Evolutionary conservation across 2,797 vertebrate genomes (phyloP).

Genomic region (Lagocephalus sceleratus): DNA sequence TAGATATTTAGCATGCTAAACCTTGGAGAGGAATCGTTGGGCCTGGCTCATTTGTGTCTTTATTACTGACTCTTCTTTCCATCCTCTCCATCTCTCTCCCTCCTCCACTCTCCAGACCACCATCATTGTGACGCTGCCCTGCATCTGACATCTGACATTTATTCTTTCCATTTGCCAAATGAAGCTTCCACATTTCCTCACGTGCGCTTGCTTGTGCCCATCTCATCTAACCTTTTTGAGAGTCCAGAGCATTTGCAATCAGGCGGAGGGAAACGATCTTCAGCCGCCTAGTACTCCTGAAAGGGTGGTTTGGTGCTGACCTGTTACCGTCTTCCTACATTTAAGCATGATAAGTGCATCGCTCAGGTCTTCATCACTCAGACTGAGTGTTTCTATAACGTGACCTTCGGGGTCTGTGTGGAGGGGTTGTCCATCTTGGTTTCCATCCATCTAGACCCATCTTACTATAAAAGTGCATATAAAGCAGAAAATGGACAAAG

Average conservation of each 20-base stretch:
- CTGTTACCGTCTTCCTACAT: slow-evolving; percentile 28
- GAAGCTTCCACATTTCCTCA: background rate
- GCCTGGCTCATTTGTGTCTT: no score
- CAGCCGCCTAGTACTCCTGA: slow-evolving; percentile 6
- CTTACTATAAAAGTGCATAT: no score
- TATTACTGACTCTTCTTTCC: no score
- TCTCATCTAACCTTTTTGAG: slow-evolving; percentile 41
- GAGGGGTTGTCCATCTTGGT: no score
- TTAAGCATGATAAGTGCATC: slow-evolving; percentile 8
- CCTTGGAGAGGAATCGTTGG: no score
- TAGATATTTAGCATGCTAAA: no score
- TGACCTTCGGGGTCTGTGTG: no score
- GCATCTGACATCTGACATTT: slow-evolving; percentile 43
- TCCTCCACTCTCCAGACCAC: slow-evolving; percentile 10
- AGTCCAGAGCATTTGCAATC: slow-evolving; percentile 19
- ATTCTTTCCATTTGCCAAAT: slow-evolving; percentile 15
- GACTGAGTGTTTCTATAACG: no score
- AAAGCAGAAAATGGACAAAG: no score
- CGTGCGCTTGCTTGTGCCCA: background rate
- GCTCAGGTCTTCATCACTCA: no score
- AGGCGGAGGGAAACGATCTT: slow-evolving; percentile 18
- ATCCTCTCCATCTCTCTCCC: background rate
- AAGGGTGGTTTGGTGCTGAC: slow-evolving; percentile 2
- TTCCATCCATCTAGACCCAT: no score
- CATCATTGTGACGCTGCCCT: slow-evolving; percentile 10